phyloP scores from a whole-genome alignment of 2,113 vertebrate genomes.

The Opisthocomus hoazin region DNA sequence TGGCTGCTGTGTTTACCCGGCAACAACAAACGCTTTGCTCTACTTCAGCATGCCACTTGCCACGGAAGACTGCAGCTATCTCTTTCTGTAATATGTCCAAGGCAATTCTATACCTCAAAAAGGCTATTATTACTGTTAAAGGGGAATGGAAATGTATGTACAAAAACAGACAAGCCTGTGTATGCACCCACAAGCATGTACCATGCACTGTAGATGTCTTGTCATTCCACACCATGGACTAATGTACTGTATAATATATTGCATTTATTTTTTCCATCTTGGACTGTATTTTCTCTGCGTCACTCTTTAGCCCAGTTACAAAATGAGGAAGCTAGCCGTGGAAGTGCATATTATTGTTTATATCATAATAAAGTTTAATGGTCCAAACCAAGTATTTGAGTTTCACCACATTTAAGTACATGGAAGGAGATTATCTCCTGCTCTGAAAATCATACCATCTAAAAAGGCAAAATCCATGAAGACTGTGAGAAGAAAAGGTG shows the following conservation, averaged over 20 bases:
- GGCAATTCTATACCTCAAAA: neutral
- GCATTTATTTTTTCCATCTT: neutral
- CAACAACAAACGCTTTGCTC: neutral
- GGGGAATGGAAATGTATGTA: neutral
- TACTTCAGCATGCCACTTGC: neutral
- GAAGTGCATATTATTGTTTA: neutral
- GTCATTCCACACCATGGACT: neutral
- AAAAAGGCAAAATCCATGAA: neutral
- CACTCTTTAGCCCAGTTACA: neutral
- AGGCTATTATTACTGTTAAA: neutral
- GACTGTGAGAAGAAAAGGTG: neutral
- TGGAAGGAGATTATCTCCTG: neutral
- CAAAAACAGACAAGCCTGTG: neutral
- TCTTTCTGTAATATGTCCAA: neutral
- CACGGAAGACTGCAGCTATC: neutral
- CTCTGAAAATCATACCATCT: neutral
- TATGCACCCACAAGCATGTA: rapidly evolving
- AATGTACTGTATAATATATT: neutral
- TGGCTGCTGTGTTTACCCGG: conserved; percentile 27
- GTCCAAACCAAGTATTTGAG: neutral
- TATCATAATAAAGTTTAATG: neutral
- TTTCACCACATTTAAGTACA: neutral
- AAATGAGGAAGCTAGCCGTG: neutral
- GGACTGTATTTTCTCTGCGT: neutral
- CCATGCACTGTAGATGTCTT: neutral